phyloP scores from a whole-genome alignment of 2,888 invertebrate species.

The Aleiodes testaceus region DNA sequence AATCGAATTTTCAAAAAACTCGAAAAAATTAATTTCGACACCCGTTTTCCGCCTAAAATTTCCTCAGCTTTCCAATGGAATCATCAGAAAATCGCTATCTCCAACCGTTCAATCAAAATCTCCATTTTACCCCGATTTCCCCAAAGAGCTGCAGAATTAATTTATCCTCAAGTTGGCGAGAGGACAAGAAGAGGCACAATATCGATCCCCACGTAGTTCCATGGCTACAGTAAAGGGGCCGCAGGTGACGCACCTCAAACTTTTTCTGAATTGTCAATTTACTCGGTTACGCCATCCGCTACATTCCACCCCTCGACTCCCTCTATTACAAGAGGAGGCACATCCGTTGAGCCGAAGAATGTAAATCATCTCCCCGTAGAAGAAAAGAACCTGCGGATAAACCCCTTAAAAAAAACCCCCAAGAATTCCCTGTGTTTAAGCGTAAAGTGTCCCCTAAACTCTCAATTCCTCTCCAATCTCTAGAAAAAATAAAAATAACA shows the following conservation, averaged over 20 bases:
- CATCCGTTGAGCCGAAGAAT: slow-evolving; percentile 31
- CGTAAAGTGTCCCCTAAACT: slow-evolving; percentile 40
- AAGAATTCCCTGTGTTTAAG: slow-evolving; percentile 27
- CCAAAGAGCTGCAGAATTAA: not conserved
- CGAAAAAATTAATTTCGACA: no score
- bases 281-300: slow-evolving; percentile 29
- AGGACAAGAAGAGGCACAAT: slow-evolving; percentile 5
- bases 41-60: no score
- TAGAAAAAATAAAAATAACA: slow-evolving; percentile 1
- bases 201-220: slow-evolving; percentile 18
- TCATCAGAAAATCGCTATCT: no score
- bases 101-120: no score
- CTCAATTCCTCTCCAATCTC: slow-evolving; percentile 26
- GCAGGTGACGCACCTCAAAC: slow-evolving; percentile 55
- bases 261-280: slow-evolving; percentile 58
- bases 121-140: no score
- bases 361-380: slow-evolving; percentile 37
- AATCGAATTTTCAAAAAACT: no score
- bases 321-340: slow-evolving; percentile 2
- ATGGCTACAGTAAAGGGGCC: slow-evolving; percentile 38
- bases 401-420: slow-evolving; percentile 6
- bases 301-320: slow-evolving; percentile 8
- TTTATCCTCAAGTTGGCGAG: slow-evolving; percentile 18
- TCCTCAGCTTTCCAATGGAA: no score
- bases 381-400: not conserved